Evolutionary conservation across 2,113 vertebrate species (phyloP).

Genomic region (Cathartes aura): DNA sequence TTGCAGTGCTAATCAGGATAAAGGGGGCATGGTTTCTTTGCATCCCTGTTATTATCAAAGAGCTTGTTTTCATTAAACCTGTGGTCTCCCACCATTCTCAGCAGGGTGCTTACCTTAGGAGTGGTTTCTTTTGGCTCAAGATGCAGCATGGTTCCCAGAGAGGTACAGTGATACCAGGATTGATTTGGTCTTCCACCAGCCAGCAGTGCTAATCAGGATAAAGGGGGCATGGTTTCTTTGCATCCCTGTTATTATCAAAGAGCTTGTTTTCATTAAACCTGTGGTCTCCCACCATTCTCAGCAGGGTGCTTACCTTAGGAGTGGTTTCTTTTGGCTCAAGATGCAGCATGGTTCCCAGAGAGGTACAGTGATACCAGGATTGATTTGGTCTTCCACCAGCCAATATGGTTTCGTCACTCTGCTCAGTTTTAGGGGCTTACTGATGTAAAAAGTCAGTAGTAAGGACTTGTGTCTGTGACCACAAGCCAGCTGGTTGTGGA

Average conservation of each 20-base stretch:
- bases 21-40: background rate
- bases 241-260: background rate
- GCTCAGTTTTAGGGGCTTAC: background rate
- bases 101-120: background rate
- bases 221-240: background rate
- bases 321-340: background rate
- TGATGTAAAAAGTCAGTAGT: background rate
- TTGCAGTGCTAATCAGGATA: background rate
- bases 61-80: background rate
- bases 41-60: background rate
- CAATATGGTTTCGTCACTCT: background rate
- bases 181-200: background rate
- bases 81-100: background rate
- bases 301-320: background rate
- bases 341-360: background rate
- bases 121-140: background rate
- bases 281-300: background rate
- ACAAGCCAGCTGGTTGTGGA: background rate
- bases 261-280: background rate
- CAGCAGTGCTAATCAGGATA: background rate
- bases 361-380: background rate
- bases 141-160: background rate
- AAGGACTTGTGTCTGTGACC: background rate
- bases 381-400: background rate
- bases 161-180: background rate